Evolutionary conservation across 2,113 vertebrate genomes (phyloP).

Genomic region (Chaenogobius annularis): DNA sequence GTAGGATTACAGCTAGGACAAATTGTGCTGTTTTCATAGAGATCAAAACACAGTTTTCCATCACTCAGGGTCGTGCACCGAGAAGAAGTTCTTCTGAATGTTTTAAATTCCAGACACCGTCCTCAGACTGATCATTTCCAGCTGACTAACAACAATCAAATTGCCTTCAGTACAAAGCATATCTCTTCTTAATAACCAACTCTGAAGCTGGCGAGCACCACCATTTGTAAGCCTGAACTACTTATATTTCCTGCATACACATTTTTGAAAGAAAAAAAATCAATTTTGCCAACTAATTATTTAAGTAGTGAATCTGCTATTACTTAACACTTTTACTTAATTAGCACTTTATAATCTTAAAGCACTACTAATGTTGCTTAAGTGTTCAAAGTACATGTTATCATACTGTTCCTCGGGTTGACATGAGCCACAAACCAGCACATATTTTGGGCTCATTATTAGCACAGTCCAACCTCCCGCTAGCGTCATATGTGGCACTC

Average conservation of each 20-base stretch:
- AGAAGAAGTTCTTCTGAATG: too few species aligned
- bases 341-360: not conserved
- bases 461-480: conserved; percentile 47
- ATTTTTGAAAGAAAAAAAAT: not conserved
- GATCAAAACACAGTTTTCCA: too few species aligned
- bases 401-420: not conserved
- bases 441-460: conserved; percentile 15
- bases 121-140: not conserved
- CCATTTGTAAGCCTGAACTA: not conserved
- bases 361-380: not conserved
- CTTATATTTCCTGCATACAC: not conserved
- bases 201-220: not conserved
- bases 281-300: not conserved
- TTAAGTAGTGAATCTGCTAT: not conserved
- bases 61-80: too few species aligned
- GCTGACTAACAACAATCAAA: not conserved
- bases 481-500: conserved; percentile 45
- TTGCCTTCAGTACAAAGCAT: not conserved
- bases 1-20: too few species aligned
- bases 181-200: not conserved
- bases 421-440: not conserved
- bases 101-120: not conserved
- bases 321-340: not conserved
- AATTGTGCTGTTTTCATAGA: too few species aligned
- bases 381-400: not conserved